phyloP scores from a whole-genome alignment of 1,140 invertebrate genomes.

The Leucophenga varia region DNA sequence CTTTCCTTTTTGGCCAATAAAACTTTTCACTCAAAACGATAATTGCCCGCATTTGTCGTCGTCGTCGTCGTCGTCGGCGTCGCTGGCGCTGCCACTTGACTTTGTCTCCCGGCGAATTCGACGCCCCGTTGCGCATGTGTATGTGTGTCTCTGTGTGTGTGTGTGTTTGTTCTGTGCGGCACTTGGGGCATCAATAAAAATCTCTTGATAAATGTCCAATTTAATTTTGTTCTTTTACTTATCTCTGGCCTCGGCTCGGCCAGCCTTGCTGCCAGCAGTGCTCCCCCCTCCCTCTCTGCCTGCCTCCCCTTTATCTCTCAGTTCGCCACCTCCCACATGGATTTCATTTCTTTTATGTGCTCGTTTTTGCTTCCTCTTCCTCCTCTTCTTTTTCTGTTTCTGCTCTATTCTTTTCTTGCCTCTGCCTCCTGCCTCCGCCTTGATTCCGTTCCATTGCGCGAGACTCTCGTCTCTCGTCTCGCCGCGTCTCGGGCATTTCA shows the following conservation, averaged over 20 bases:
- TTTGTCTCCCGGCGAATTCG: slow-evolving; percentile 12
- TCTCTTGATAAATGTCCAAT: slow-evolving; percentile 56
- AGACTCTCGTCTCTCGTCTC: slow-evolving; percentile 13
- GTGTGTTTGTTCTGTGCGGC: slow-evolving; percentile 22
- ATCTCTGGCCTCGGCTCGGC: too few species aligned
- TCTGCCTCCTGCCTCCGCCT: slow-evolving; percentile 13
- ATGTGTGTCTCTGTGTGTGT: slow-evolving; percentile 9
- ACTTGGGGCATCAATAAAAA: slow-evolving; percentile 47
- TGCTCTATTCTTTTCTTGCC: neutral
- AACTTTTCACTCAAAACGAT: slow-evolving; percentile 54
- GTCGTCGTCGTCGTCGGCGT: slow-evolving; percentile 27
- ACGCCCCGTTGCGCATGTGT: slow-evolving; percentile 4
- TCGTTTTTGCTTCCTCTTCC: slow-evolving; percentile 6
- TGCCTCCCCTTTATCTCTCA: slow-evolving; percentile 1
- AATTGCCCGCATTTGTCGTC: slow-evolving; percentile 45
- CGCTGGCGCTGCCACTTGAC: slow-evolving; percentile 40
- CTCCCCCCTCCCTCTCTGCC: neutral
- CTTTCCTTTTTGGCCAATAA: slow-evolving; percentile 27
- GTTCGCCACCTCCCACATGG: slow-evolving; percentile 22
- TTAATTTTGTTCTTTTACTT: slow-evolving; percentile 55
- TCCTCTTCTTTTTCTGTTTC: neutral
- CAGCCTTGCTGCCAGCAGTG: too few species aligned
- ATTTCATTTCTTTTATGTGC: slow-evolving; percentile 24
- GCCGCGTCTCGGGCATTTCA: slow-evolving; percentile 28
- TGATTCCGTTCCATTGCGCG: slow-evolving; percentile 34